Base-by-base conservation (phyloP, 2,888 invertebrate species). In the Tethea ocularis region DNA sequence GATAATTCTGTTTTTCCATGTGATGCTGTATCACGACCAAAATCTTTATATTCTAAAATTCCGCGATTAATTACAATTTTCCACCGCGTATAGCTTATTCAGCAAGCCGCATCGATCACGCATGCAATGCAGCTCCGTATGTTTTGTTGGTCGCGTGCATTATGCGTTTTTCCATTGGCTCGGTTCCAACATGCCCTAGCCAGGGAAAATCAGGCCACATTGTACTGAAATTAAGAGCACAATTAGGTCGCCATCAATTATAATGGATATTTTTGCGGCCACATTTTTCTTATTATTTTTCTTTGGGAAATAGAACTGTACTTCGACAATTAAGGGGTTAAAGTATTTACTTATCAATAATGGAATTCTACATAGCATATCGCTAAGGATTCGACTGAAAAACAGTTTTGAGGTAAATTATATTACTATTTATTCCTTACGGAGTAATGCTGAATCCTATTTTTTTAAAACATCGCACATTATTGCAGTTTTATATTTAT, bases 101-200 rank as follows among this genome's bases (percentile, higher is more conserved):
- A 13, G 33, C 29, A 29, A 10, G 29, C 29, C 29, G 53, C 53
- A 53, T n/a, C 68, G 62, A 59, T 56, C 7, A 57, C 63, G 62
- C 57, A 57, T 62, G 26, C 46, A 58, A 56, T 15, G 10, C 24
- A 20, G 26, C 20, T 46, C 60, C 68, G 62, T 71, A 68, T 66
- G 59, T 71, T 64, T 56, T 38, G 13, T 54, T 55, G 29, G 36
- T 56, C 51, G 54, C 54, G 60, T 56, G 66, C 69, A 66, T 68
- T 70, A 64, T 66, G 74, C 77, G 75, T 76, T 72, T 73, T 75
- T 72, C 65, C 59, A 52, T 65, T 79, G 79, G 79, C 76, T 57
- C 10, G 11, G 13, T 53, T 72, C 79, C 79, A 79, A 61, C 22
- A 52, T 20, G 51, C 61, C 61, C 53, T 60, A 56, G 59, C 38